Evolutionary conservation across 2,113 vertebrate genomes (phyloP), one percentile per base, ranked within the genome.

Genomic region (Raja brachyura): DNA sequence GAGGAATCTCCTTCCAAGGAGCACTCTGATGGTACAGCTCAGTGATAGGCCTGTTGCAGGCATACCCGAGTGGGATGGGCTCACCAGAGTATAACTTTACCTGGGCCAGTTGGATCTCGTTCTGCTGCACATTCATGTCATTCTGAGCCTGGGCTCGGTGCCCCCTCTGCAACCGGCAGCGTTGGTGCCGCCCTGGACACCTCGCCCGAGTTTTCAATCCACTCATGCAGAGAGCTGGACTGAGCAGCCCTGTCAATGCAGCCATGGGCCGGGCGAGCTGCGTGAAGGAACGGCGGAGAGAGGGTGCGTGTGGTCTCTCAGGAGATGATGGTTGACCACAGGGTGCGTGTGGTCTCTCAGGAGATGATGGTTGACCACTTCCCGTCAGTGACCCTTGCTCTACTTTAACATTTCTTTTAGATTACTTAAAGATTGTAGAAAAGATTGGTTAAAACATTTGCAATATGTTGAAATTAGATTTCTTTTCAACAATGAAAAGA

Each of bases 1-100:
- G 99, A 99, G 95, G 97, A 99, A 95, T 96, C 97, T 61, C 97
- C 98, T 7, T 99, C 99, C 73, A 95, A 96, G 94, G 95, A 96
- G 1, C 96, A 97, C 61, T 98, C 97, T 97, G 97, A 98, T 96
- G 97, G 98, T 98, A 95, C 94, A 93, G 0, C 1, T 68, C 39
- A 48, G 39, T 48, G 39, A 48, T 48, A 48, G 39, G 39, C 39
- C 39, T 48, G 39, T 48, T 48, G 5, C 10, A n/a, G 74, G 5
- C 25, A 25, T 28, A 28, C 5, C 25, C 8, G 22, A 75, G 22
- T 75, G 73, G 20, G 0, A 31, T 2, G 16, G 75, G 75, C n/a
- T 33, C 0, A n/a, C 16, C 10, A 14, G 75, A 14, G n/a, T 33
- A 31, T 77, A 14, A 77, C n/a, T 13, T 28, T n/a, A 77, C 18